Base-by-base conservation (phyloP, 1,140 invertebrate species). In the Drosophila yakuba region DNA sequence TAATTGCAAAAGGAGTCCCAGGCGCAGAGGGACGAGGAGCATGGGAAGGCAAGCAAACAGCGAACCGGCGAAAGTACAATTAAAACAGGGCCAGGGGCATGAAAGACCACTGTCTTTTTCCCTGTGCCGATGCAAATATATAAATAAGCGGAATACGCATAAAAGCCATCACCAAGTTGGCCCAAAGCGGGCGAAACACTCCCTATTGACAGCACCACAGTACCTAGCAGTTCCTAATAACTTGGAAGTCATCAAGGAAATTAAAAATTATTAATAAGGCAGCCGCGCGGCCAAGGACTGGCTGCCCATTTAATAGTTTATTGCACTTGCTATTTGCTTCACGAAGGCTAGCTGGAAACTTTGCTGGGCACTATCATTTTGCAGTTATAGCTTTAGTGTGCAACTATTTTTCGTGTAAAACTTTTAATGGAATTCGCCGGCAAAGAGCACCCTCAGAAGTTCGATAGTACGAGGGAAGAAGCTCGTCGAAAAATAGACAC, bases 401-500 rank as follows among this genome's bases (percentile, higher is more conserved):
- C 83, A 88, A 88, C 85, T 89, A 89, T 88, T 88, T 84, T 88
- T 89, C 77, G 85, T 88, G 80, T 84, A 88, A 88, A 88, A 89
- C 84, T 88, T 88, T 88, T 88, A 88, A 88, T 88, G 84, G 84
- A 88, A 89, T 88, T 84, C 85, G 77, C 61, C 47, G 54, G 47
- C 71, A 45, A 47, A 25, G 54, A 39, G 45, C 25, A 8, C 32
- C 7, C 62, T 17, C 61, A 41, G 60, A 32, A 43, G 64, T 83
- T 83, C 80, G 81, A 81, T 86, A 77, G 73, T 61, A 44, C 41
- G 54, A 28, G 57, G 50, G 38, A 56, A 43, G 58, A 63, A 80
- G 58, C 72, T 79, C 80, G 61, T 89, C 83, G 83, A 88, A 85
- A 81, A 89, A 89, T 83, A 88, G 79, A 88, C 80, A 83, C 83